Conservation (phyloP, 2,888 invertebrate genomes). For the Biston betularia region DNA sequence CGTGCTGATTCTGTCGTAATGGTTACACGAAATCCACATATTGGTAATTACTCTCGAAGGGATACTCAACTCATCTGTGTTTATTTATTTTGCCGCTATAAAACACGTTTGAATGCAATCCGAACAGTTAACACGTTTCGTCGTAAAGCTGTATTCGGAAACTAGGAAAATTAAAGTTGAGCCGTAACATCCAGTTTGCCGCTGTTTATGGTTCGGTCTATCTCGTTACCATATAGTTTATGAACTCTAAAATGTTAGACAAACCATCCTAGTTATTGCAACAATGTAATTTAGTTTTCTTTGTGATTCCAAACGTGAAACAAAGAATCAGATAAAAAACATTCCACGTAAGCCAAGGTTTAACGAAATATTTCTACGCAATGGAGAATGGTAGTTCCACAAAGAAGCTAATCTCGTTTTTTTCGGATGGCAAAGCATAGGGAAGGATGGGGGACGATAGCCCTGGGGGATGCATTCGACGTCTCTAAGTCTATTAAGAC, state of each 20-base stretch:
- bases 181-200: constrained; percentile 56
- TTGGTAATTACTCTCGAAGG: constrained; percentile 71
- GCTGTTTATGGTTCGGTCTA: constrained; percentile 60
- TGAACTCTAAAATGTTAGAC: constrained; percentile 62
- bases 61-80: constrained; percentile 30
- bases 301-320: constrained; percentile 39
- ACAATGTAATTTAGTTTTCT: constrained; percentile 51
- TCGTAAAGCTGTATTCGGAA: constrained; percentile 50
- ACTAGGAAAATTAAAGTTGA: constrained; percentile 60
- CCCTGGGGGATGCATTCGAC: constrained; percentile 74
- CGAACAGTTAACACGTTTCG: constrained; percentile 41
- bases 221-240: constrained; percentile 70
- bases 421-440: constrained; percentile 59
- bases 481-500: constrained; percentile 83
- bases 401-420: constrained; percentile 76
- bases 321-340: constrained; percentile 45
- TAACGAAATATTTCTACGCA: constrained; percentile 54
- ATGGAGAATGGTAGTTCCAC: constrained; percentile 62
- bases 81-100: constrained; percentile 31
- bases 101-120: constrained; percentile 34
- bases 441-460: constrained; percentile 66
- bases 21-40: constrained; percentile 80
- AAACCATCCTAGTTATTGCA: constrained; percentile 53
- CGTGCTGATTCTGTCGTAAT: constrained; percentile 79
- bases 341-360: constrained; percentile 49